Evolutionary conservation across 1,140 invertebrate species (phyloP).

Genomic region (Hyphantria cunea): DNA sequence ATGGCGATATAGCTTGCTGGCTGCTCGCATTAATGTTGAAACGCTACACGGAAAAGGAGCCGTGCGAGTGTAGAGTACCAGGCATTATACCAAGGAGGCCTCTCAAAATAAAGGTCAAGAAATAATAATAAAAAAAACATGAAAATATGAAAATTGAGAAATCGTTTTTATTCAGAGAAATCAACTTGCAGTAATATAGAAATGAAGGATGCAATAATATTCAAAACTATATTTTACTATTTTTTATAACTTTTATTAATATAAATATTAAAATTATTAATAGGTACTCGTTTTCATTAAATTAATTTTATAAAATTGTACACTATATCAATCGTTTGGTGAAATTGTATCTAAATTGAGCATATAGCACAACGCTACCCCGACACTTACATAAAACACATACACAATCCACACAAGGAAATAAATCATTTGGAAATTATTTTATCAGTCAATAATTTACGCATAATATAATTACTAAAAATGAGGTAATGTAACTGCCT

Average conservation of each 20-base stretch:
- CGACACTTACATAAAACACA: conserved; percentile 65
- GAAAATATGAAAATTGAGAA: conserved; percentile 31
- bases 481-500: conserved; percentile 75
- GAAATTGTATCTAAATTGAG: conserved; percentile 81
- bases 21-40: conserved; percentile 49
- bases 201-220: conserved; percentile 56
- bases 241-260: conserved; percentile 76
- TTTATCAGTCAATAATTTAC: conserved; percentile 77
- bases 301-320: conserved; percentile 79
- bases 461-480: conserved; percentile 72
- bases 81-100: conserved; percentile 43
- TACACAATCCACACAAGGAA: conserved; percentile 73
- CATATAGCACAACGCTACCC: conserved; percentile 80
- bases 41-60: conserved; percentile 43
- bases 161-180: conserved; percentile 64
- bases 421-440: conserved; percentile 76
- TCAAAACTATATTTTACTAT: conserved; percentile 60
- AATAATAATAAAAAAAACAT: conserved; percentile 23
- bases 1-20: conserved; percentile 58
- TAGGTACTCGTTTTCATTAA: conserved; percentile 80
- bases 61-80: conserved; percentile 51
- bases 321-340: conserved; percentile 78
- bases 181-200: conserved; percentile 59
- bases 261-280: conserved; percentile 81
- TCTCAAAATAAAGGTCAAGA: conserved; percentile 35